Evolutionary conservation across 2,113 vertebrate genomes (phyloP).

Genomic region (Rhinolophus ferrumequinum): DNA sequence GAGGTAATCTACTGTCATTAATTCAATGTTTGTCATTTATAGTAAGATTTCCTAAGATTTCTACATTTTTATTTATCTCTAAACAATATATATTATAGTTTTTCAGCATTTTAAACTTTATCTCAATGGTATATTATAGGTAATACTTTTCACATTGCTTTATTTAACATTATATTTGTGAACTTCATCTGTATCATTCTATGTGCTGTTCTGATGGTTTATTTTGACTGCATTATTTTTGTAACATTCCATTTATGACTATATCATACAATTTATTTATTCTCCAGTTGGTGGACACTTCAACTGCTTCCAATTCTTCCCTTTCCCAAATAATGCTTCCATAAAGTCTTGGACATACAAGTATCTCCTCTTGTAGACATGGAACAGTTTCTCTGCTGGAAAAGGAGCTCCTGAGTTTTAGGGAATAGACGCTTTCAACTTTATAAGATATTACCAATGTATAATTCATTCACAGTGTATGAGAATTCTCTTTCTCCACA

Average conservation of each 20-base stretch:
- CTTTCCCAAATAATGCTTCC: neutral
- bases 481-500: neutral
- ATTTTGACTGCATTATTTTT: neutral
- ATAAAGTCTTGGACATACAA: neutral
- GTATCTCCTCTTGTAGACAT: neutral
- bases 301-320: neutral
- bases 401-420: neutral
- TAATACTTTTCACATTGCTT: conserved; percentile 3
- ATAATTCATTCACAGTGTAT: neutral
- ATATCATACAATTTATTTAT: neutral
- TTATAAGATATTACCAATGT: neutral
- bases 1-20: neutral
- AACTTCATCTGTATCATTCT: neutral
- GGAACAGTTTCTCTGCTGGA: neutral
- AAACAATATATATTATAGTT: neutral
- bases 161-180: neutral
- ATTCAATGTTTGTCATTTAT: neutral
- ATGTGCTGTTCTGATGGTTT: neutral
- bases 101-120: neutral
- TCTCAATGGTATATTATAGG: neutral
- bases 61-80: neutral
- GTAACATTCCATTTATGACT: neutral
- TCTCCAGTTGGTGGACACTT: neutral
- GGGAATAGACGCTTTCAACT: neutral
- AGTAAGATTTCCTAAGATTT: neutral